Conservation (phyloP, 2,797 vertebrate genomes). For the Basileuterus tristriatus region DNA sequence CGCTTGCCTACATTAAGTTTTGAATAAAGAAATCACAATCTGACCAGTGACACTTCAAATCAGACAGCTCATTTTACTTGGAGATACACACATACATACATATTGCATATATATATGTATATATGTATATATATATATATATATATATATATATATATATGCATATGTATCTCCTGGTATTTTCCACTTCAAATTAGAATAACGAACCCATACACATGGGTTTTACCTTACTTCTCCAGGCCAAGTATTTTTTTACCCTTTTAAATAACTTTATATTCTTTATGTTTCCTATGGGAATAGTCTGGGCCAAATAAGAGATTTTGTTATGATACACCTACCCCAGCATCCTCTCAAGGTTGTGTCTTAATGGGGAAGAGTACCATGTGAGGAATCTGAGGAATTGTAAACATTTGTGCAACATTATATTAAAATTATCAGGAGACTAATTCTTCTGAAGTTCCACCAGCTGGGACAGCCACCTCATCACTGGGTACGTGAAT, state of each 20-base stretch:
- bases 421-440: not conserved
- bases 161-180: not conserved
- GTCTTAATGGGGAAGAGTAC: not conserved
- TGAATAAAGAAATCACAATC: not conserved
- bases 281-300: not conserved
- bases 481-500: not conserved
- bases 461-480: not conserved
- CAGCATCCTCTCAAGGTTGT: not conserved
- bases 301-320: not conserved
- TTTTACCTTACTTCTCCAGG: not conserved
- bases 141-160: not conserved
- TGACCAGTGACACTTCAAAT: not conserved
- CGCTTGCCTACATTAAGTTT: not conserved
- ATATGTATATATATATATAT: too few species aligned
- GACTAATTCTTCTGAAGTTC: not conserved
- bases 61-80: not conserved
- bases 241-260: not conserved
- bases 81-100: not conserved
- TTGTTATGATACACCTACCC: not conserved
- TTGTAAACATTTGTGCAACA: not conserved
- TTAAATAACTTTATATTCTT: not conserved
- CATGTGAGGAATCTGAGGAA: not conserved
- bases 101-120: not conserved
- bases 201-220: not conserved
- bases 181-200: not conserved